Evolutionary conservation across 2,113 vertebrate genomes (phyloP).

Genomic region (Pithys albifrons): DNA sequence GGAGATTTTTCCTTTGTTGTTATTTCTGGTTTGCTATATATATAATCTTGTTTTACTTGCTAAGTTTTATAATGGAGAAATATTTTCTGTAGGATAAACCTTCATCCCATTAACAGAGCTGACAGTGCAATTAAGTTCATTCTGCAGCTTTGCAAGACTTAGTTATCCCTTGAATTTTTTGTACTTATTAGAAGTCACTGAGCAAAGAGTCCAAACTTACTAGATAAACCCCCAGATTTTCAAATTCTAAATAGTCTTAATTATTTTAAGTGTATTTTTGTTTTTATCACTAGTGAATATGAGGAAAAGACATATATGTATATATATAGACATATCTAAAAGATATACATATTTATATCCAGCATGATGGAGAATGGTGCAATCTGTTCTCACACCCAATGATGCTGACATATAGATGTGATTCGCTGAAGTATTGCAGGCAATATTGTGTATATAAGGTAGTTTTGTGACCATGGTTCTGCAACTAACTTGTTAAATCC

Average conservation of each 20-base stretch:
- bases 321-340: background rate
- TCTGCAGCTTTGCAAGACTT: background rate
- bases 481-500: background rate
- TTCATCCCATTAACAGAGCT: constrained; percentile 29
- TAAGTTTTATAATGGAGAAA: background rate
- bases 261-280: background rate
- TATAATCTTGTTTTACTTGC: constrained; percentile 24
- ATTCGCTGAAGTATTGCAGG: background rate
- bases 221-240: background rate
- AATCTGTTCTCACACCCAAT: background rate
- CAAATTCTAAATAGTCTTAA: background rate
- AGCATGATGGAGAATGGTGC: background rate
- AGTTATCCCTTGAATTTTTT: background rate
- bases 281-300: background rate
- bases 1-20: background rate
- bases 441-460: background rate
- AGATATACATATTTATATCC: background rate
- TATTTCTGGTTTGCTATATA: constrained; percentile 5
- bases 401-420: background rate
- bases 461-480: background rate
- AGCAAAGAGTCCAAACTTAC: background rate
- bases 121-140: background rate
- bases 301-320: background rate
- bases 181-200: background rate
- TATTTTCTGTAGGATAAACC: constrained; percentile 12